Evolutionary conservation across 2,888 invertebrate genomes (phyloP), one percentile per base, ranked within the genome.

Genomic region (Diaprepes abbreviatus): DNA sequence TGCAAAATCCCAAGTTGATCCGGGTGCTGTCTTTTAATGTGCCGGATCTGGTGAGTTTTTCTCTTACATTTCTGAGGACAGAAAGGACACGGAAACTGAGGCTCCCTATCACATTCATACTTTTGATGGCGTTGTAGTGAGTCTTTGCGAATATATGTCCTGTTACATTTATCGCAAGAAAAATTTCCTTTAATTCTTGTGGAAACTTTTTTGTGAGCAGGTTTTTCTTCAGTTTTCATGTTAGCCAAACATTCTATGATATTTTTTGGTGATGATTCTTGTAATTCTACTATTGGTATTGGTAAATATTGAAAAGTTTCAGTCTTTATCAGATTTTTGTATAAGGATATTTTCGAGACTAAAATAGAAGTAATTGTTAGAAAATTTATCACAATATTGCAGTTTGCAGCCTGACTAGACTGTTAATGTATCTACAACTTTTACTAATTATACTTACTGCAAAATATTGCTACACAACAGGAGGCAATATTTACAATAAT

Each of bases 71-170:
- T 87, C 81, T 89, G 89, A 71, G 89, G 87, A 82, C 91, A 91
- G 83, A 90, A 89, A 52, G 88, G 88, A 81, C 92, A 92, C 82
- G 89, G 89, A 85, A 90, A 90, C 80, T 89, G 88, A 16, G 91
- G 91, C 76, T 89, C 88, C 81, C 89, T 90, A 74, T 89, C 89
- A 81, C 93, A 94, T 82, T 93, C 93, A 84, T 91, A 91, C 79
- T 90, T 90, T 79, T 91, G 87, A 83, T 93, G 93, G 66, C 93
- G 88, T 81, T 91, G 91, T 68, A 93, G 84, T n/a, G 92, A 92
- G 57, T 77, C 75, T 48, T 73, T 70, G 1, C 74, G 36, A 24
- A 71, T 70, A 40, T 74, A 74, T 9, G 52, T 69, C 16, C 71
- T 48, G 7, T 65, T 55, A 50, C 74, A 74, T 21, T 66, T 59